A percentile compares a stretch with the other conserved stretches of the same genome.
These are phyloP conservation scores for Cyclophora punctaria DNA, from an alignment of 2,888 invertebrate species.

Conservation along the genomic window DNA sequence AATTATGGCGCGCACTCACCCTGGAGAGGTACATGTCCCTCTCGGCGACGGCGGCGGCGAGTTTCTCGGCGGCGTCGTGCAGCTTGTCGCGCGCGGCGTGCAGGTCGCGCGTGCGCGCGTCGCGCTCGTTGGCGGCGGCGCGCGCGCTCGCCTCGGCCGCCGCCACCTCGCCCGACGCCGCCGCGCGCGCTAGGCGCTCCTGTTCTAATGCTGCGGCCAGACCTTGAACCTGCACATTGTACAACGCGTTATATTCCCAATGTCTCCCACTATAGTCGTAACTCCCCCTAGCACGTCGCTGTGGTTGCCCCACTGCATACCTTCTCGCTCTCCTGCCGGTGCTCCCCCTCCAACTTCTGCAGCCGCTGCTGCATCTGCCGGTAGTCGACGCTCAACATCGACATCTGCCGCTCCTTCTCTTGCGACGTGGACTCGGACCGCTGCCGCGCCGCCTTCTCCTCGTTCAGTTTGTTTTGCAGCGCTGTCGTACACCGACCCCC, in stretches of 20 bases:
- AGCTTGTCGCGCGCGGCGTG: constrained; percentile 52
- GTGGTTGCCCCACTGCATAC: constrained; percentile 34
- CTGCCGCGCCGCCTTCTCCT: constrained; percentile 91
- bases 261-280: not conserved
- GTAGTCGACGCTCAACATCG: constrained; percentile 95
- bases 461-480: constrained; percentile 91
- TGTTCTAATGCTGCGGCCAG: constrained; percentile 92
- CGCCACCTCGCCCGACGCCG: constrained; percentile 88
- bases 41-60: constrained; percentile 61
- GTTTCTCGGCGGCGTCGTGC: constrained; percentile 59
- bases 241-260: not conserved
- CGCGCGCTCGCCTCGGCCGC: constrained; percentile 61
- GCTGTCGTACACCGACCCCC: constrained; percentile 65
- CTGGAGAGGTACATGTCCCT: constrained; percentile 61
- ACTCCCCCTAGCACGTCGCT: not conserved
- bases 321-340: constrained; percentile 90
- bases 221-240: constrained; percentile 75
- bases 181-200: constrained; percentile 89
- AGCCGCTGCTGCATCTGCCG: constrained; percentile 93
- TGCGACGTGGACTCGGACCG: constrained; percentile 90
- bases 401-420: constrained; percentile 95
- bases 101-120: constrained; percentile 56
- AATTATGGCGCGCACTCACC: constrained; percentile 41
- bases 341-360: constrained; percentile 93
- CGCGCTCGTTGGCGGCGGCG: constrained; percentile 66